A percentile compares a stretch with the other conserved stretches of the same genome.
Evolutionary conservation across 2,797 vertebrate genomes (phyloP).

Genomic region (Galago senegalensis): DNA sequence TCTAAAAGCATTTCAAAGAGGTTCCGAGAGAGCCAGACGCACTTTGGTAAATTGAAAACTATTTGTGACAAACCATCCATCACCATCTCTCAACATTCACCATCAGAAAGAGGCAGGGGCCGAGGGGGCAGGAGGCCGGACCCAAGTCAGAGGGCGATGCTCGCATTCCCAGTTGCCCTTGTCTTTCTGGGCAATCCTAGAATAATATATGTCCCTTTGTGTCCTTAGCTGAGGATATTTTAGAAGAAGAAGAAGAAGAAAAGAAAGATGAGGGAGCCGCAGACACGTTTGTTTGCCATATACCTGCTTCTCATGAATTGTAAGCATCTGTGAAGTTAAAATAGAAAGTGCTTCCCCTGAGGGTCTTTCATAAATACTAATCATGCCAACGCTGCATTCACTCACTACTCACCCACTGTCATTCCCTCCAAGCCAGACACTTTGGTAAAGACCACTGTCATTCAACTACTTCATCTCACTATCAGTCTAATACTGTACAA

Average conservation of each 20-base stretch:
- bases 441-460: constrained; percentile 43
- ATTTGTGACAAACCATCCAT: constrained; percentile 82
- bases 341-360: constrained; percentile 38
- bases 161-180: constrained; percentile 56
- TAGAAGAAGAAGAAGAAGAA: not conserved
- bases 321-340: constrained; percentile 65
- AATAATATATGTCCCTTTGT: constrained; percentile 58
- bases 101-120: constrained; percentile 58
- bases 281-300: constrained; percentile 35
- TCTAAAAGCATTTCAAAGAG: constrained; percentile 89
- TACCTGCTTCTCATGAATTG: constrained; percentile 66
- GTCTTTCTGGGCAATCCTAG: constrained; percentile 45
- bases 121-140: constrained; percentile 49
- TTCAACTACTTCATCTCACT: constrained; percentile 37
- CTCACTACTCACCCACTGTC: not conserved
- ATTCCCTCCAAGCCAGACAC: constrained; percentile 2
- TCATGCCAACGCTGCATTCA: not conserved
- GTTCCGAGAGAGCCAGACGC: constrained; percentile 76
- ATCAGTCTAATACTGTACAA: constrained; percentile 37
- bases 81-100: constrained; percentile 79
- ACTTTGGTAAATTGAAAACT: constrained; percentile 85
- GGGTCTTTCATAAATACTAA: constrained; percentile 53
- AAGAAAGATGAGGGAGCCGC: constrained; percentile 22
- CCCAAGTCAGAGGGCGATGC: not conserved
- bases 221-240: constrained; percentile 41